Percentiles rank a stretch among this genome's conserved stretches.
phyloP scores from a whole-genome alignment of 2,888 invertebrate species.

The Nysson spinosus region DNA sequence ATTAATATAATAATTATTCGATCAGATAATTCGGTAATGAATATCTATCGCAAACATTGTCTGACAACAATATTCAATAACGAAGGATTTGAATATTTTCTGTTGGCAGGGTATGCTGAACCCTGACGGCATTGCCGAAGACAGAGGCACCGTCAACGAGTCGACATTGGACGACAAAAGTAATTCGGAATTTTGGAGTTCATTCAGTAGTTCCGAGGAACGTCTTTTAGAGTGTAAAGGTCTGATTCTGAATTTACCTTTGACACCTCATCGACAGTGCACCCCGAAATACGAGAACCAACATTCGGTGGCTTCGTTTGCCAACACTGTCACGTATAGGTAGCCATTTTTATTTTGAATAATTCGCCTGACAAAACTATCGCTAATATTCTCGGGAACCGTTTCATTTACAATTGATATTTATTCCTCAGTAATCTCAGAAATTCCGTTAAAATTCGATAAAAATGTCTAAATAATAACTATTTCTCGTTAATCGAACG shows the following conservation, averaged over 20 bases:
- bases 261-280: constrained; percentile 83
- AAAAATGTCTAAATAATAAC: too few relatives aligned
- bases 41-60: too few relatives aligned
- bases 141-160: constrained; percentile 82
- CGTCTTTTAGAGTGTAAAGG: constrained; percentile 86
- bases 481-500: too few relatives aligned
- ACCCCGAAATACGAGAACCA: constrained; percentile 75
- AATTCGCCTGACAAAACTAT: too few relatives aligned
- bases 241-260: constrained; percentile 84
- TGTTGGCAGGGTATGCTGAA: constrained; percentile 67
- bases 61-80: too few relatives aligned
- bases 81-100: constrained; percentile 8
- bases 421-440: too few relatives aligned
- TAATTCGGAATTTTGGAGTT: constrained; percentile 89
- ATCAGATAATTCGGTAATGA: too few relatives aligned
- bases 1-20: too few relatives aligned
- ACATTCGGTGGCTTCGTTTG: constrained; percentile 79
- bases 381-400: too few relatives aligned
- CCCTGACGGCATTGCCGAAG: constrained; percentile 83
- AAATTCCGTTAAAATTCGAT: too few relatives aligned
- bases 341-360: constrained; percentile 64
- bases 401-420: too few relatives aligned
- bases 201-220: constrained; percentile 89
- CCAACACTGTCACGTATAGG: constrained; percentile 85
- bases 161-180: constrained; percentile 84